Base-by-base conservation (phyloP, 2,888 invertebrate genomes). In the Cephus runcator region DNA sequence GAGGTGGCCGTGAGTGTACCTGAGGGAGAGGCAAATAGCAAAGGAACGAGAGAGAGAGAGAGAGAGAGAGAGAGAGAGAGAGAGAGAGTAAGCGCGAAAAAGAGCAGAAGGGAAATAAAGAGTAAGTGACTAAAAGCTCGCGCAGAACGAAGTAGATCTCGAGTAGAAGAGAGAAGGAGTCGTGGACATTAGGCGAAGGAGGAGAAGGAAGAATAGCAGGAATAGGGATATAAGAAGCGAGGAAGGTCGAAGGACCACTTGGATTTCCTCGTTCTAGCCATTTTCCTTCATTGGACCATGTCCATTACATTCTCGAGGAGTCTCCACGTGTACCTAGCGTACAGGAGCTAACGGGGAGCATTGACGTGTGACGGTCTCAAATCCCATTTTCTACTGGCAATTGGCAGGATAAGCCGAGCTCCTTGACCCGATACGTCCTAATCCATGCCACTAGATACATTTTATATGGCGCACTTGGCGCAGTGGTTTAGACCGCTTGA, bases 31-130 rank as follows among this genome's bases (percentile, higher is more conserved):
- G 15, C 34, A n/a, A 33, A 68, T 11, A 69, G 75, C 12, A 73
- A 73, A n/a, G 34, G 71, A 36, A 34, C 0, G 75, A 56, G 69
- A 23, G 69, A 31, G 69, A 23, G 69, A 9, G 73, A 40, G n/a
- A 71, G 76, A 11, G 73, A 76, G 76, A 71, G 35, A 77, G 12
- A 76, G 71, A 76, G n/a, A 71, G 76, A 11, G 73, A 76, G 76
- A 71, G 35, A 77, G 12, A 76, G 71, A 76, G 35, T 15, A 34
- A 73, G 34, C 69, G 15, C 23, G n/a, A 40, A 36, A 71, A 76
- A 75, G 56, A 79, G 69, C 75, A 56, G 56, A 56, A 56, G 56
- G 23, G 56, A 56, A 56, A 56, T 56, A 56, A 56, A 56, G 56
- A 56, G 56, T 56, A 56, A 56, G 56, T 56, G 56, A 56, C 56